A percentile compares a stretch with the other conserved stretches of the same genome.
phyloP scores from a whole-genome alignment of 2,888 invertebrate genomes.

The Tenthredo scrophulariae region DNA sequence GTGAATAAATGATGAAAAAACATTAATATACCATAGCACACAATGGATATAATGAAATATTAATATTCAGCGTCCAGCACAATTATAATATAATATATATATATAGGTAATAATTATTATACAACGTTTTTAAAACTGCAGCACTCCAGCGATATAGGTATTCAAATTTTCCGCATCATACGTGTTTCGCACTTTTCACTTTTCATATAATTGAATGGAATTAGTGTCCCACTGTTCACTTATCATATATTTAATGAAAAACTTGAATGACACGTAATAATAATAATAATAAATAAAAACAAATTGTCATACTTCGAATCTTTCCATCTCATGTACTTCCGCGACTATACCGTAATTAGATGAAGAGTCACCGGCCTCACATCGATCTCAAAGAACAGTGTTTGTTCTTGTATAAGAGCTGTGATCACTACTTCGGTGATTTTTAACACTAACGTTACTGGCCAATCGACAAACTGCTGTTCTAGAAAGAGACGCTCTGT shows the following conservation, averaged over 20 bases:
- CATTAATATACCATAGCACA: too few relatives aligned
- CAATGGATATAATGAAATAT: not conserved
- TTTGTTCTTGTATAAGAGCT: slow-evolving; percentile 55
- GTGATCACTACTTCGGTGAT: slow-evolving; percentile 55
- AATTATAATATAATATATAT: not conserved
- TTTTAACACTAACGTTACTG: slow-evolving; percentile 54
- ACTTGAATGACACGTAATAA: too few relatives aligned
- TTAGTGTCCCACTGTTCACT: not conserved
- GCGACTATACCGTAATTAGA: not conserved
- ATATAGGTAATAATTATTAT: not conserved
- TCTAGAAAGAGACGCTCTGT: slow-evolving; percentile 56
- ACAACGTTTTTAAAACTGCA: not conserved
- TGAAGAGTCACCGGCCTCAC: not conserved
- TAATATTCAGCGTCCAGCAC: not conserved
- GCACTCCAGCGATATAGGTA: not conserved
- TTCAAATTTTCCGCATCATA: not conserved
- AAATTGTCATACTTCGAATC: slow-evolving; percentile 21
- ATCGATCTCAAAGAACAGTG: slow-evolving; percentile 57
- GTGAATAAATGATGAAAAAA: too few relatives aligned
- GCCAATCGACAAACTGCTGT: slow-evolving; percentile 54
- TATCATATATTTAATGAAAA: too few relatives aligned
- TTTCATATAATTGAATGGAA: not conserved
- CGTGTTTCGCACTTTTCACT: not conserved
- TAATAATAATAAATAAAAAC: not conserved
- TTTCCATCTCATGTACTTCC: slow-evolving; percentile 16